These are phyloP conservation scores for Drosophila pandora DNA, from an alignment of 1,140 invertebrate genomes.

Conservation along the genomic window DNA sequence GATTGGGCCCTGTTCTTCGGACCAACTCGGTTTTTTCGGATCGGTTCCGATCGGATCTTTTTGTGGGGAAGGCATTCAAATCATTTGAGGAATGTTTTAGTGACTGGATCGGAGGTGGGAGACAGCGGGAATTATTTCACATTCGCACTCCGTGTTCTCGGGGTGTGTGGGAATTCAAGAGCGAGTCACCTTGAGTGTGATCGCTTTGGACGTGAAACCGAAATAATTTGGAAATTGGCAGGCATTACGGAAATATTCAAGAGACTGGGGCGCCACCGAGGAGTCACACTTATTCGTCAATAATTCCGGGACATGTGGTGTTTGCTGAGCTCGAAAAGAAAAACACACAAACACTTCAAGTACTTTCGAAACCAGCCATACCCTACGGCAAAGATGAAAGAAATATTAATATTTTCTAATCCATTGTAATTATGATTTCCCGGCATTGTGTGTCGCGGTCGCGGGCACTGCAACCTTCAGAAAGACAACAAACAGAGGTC, in stretches of 20 bases:
- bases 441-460: constrained; percentile 72
- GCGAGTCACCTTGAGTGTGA: constrained; percentile 24
- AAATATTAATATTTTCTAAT: constrained; percentile 78
- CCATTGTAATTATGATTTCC: constrained; percentile 80
- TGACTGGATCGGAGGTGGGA: neutral
- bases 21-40: constrained; percentile 19
- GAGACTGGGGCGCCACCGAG: constrained; percentile 19
- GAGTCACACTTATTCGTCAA: constrained; percentile 26
- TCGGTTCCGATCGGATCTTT: constrained; percentile 52
- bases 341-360: constrained; percentile 49
- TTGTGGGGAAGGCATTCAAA: constrained; percentile 62
- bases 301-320: constrained; percentile 57
- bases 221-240: constrained; percentile 53
- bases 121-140: constrained; percentile 42
- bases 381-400: constrained; percentile 67
- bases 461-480: constrained; percentile 62
- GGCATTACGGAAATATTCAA: neutral
- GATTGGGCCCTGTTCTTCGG: constrained; percentile 55
- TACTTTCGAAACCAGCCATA: constrained; percentile 30
- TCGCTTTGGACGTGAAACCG: constrained; percentile 38
- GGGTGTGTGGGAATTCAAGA: constrained; percentile 26
- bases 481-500: constrained; percentile 36
- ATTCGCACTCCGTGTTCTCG: constrained; percentile 41
- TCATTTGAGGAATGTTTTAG: constrained; percentile 67
- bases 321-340: constrained; percentile 55